These are phyloP conservation scores for Actinia tenebrosa DNA, from an alignment of 64 coral and sea anemone species.

Conservation along the genomic window DNA sequence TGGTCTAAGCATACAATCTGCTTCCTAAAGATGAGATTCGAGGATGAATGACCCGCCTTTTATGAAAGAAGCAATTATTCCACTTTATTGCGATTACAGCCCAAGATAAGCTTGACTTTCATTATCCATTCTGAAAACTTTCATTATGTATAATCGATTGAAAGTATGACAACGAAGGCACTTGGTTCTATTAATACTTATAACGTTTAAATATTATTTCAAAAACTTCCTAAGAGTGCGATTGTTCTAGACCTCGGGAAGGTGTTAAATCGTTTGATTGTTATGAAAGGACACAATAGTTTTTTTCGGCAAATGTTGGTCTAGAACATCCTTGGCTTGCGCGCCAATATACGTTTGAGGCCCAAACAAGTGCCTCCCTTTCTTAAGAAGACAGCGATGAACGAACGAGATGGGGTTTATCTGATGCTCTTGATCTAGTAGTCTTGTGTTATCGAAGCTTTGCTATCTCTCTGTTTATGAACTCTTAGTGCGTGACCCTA, in stretches of 20 bases:
- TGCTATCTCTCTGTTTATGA: not conserved
- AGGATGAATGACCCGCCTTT: constrained; percentile 23
- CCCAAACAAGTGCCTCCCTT: not conserved
- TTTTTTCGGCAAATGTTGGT: not conserved
- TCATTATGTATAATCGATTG: constrained; percentile 26
- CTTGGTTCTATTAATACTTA: constrained; percentile 1
- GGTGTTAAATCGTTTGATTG: constrained; percentile 23
- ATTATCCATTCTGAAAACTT: constrained; percentile 15
- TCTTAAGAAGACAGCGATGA: not conserved
- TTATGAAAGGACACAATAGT: constrained; percentile 1
- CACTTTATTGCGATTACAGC: constrained; percentile 21
- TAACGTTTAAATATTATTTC: constrained; percentile 6
- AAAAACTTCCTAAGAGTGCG: constrained; percentile 2
- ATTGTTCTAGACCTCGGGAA: not conserved
- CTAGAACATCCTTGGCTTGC: not conserved
- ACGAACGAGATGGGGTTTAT: constrained; percentile 6
- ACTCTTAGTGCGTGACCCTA: constrained; percentile 12
- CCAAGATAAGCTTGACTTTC: constrained; percentile 12
- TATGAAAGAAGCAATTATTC: constrained; percentile 25
- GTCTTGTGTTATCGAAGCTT: not conserved
- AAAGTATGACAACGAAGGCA: constrained; percentile 16
- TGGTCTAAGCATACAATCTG: constrained; percentile 22
- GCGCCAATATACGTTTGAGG: not conserved
- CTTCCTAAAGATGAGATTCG: constrained; percentile 19
- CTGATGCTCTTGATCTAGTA: not conserved